These are phyloP conservation scores for Eptesicus fuscus DNA, from an alignment of 2,113 vertebrate species.

Conservation along the genomic window DNA sequence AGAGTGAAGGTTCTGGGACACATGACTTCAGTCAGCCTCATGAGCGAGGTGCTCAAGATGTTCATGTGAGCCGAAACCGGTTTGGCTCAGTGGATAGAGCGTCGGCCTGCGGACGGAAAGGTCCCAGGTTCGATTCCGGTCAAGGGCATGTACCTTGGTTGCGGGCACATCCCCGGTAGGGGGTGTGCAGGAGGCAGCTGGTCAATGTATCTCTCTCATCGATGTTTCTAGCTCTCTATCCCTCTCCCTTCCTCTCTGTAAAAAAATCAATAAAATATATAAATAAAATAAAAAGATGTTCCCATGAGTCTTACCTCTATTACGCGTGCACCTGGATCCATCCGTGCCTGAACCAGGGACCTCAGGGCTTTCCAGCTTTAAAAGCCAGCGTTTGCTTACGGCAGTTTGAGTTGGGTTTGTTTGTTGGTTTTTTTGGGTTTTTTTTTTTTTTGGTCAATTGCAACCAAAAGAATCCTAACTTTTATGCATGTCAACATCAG, in stretches of 20 bases:
- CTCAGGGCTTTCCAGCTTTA: background rate
- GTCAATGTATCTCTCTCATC: too few species aligned
- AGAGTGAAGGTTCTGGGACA: background rate
- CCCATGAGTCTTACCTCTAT: background rate
- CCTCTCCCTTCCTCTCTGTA: too few species aligned
- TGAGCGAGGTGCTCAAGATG: background rate
- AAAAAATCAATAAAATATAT: too few species aligned
- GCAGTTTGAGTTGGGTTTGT: background rate
- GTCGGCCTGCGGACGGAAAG: too few species aligned
- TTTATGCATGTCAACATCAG: background rate
- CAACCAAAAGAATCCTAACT: background rate
- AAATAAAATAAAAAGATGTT: background rate
- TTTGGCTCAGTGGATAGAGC: too few species aligned
- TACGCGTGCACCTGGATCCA: background rate
- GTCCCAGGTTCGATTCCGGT: too few species aligned
- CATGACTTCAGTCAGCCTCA: background rate
- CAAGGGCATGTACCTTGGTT: too few species aligned
- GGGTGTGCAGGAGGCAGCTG: too few species aligned
- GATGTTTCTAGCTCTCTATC: too few species aligned
- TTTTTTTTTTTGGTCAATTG: background rate
- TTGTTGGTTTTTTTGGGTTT: background rate
- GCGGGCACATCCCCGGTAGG: too few species aligned
- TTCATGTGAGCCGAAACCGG: too few species aligned
- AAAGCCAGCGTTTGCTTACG: background rate
- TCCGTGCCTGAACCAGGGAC: background rate